A percentile compares a stretch with the other conserved stretches of the same genome.
Evolutionary conservation across 2,888 invertebrate species (phyloP).

Genomic region (Morpho helenor): DNA sequence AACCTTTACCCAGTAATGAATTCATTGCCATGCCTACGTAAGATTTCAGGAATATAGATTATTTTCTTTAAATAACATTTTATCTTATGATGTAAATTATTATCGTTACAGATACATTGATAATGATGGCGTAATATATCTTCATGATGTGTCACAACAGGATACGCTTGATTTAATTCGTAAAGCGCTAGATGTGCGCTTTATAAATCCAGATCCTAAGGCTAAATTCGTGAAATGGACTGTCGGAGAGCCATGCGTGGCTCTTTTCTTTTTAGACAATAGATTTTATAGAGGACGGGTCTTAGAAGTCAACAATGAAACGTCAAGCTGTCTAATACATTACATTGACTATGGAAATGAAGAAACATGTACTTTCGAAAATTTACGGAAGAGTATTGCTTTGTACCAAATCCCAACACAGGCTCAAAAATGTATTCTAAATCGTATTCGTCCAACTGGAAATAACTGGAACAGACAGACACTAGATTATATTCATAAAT

Average conservation of each 20-base stretch:
- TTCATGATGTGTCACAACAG: slow-evolving; percentile 52
- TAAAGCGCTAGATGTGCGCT: slow-evolving; percentile 65
- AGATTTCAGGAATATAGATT: slow-evolving; percentile 29
- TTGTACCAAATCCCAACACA: slow-evolving; percentile 83
- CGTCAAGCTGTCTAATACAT: slow-evolving; percentile 71
- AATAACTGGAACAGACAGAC: slow-evolving; percentile 69
- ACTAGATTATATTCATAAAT: slow-evolving; percentile 81
- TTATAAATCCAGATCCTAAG: slow-evolving; percentile 61
- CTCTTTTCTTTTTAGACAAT: slow-evolving; percentile 81
- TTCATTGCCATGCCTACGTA: slow-evolving; percentile 82
- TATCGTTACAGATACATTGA: slow-evolving; percentile 52
- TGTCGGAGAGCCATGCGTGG: slow-evolving; percentile 83
- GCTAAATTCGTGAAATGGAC: slow-evolving; percentile 76
- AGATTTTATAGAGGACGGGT: slow-evolving; percentile 86
- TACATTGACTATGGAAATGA: slow-evolving; percentile 92
- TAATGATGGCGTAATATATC: slow-evolving; percentile 65
- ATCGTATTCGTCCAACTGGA: slow-evolving; percentile 46
- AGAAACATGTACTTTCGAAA: slow-evolving; percentile 78
- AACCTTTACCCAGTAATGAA: slow-evolving; percentile 61
- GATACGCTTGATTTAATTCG: slow-evolving; percentile 72
- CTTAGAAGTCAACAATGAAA: slow-evolving; percentile 54
- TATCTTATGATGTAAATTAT: background rate
- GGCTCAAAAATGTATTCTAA: slow-evolving; percentile 80
- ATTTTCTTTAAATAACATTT: slow-evolving; percentile 15
- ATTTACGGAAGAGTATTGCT: slow-evolving; percentile 81